A percentile compares a stretch with the other conserved stretches of the same genome.
These are phyloP conservation scores for Lepeophtheirus salmonis DNA, from an alignment of 1,140 invertebrate species.

Conservation along the genomic window DNA sequence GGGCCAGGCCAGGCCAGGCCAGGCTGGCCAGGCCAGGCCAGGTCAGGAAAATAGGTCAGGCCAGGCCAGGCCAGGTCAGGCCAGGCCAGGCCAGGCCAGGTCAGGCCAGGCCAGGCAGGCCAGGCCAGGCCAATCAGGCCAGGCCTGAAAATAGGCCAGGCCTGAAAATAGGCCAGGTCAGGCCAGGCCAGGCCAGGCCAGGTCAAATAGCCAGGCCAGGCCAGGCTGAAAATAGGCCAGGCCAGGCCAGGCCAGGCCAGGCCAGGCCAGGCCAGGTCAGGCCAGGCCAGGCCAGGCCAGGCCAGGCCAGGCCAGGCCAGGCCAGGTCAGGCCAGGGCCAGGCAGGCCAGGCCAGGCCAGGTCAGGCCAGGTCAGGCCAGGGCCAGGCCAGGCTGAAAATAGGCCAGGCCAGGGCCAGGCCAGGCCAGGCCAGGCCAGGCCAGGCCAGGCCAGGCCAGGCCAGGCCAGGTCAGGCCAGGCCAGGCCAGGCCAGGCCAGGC, in stretches of 20 bases:
- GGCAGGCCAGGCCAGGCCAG: constrained; percentile 22
- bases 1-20: constrained; percentile 22
- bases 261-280: constrained; percentile 18
- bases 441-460: constrained; percentile 22
- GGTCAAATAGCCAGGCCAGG: constrained; percentile 16
- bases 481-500: constrained; percentile 22
- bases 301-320: constrained; percentile 19
- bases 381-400: constrained; percentile 21
- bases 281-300: constrained; percentile 20
- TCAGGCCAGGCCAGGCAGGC: constrained; percentile 20
- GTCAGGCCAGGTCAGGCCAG: constrained; percentile 20
- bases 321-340: constrained; percentile 18
- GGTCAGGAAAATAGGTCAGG: constrained; percentile 21
- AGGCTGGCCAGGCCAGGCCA: constrained; percentile 20
- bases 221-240: constrained; percentile 22
- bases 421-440: constrained; percentile 21
- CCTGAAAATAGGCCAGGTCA: constrained; percentile 20
- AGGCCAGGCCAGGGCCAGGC: constrained; percentile 20
- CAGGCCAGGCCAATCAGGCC: constrained; percentile 20
- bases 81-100: constrained; percentile 19
- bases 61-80: constrained; percentile 22
- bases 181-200: constrained; percentile 21
- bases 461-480: constrained; percentile 23
- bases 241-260: constrained; percentile 22
- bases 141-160: too few relatives aligned